Conservation (phyloP, 2,888 invertebrate genomes). For the Euzophera pinguis region DNA sequence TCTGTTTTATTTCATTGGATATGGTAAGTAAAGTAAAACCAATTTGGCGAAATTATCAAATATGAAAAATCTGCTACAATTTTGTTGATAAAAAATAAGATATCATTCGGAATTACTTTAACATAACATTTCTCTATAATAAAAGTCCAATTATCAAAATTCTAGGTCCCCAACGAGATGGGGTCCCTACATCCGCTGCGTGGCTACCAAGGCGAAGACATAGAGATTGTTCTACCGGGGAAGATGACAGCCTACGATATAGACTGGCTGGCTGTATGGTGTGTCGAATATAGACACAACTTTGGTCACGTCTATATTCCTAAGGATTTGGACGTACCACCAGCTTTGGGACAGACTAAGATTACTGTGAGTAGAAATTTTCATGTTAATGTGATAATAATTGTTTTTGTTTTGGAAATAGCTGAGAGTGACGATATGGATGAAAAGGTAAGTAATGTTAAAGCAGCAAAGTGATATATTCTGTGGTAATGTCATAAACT, state of each 20-base stretch:
- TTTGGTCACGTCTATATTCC: constrained; percentile 95
- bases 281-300: constrained; percentile 93
- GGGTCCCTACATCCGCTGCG: constrained; percentile 89
- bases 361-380: constrained; percentile 84
- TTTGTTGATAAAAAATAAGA: background rate
- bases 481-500: too few species aligned
- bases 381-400: too few species aligned
- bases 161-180: constrained; percentile 91
- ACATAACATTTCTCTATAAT: too few species aligned
- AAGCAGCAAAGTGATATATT: too few species aligned
- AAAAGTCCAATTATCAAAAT: constrained; percentile 3
- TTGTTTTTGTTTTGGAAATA: too few species aligned
- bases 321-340: constrained; percentile 93
- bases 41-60: background rate
- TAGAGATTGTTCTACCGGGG: constrained; percentile 92
- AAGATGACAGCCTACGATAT: constrained; percentile 93
- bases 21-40: background rate
- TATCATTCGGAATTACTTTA: too few species aligned
- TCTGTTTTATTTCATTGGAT: background rate
- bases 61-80: too few species aligned
- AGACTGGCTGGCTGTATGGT: constrained; percentile 95
- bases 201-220: constrained; percentile 94
- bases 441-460: too few species aligned
- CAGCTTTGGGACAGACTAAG: constrained; percentile 93
- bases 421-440: too few species aligned